Conservation (phyloP, 2,888 invertebrate species). For the Mesorhabditis belari region DNA sequence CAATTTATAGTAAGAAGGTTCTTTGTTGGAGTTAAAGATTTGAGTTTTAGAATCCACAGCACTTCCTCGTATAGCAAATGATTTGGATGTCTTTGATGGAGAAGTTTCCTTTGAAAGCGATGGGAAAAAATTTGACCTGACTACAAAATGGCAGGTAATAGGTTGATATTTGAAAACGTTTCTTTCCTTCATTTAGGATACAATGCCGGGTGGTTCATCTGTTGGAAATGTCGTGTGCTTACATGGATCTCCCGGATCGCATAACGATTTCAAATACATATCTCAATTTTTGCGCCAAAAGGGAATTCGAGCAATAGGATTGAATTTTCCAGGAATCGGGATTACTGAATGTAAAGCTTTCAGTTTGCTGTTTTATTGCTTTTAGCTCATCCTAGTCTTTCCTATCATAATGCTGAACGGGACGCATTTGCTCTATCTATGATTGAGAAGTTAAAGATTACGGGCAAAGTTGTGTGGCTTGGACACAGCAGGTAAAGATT, state of each 20-base stretch:
- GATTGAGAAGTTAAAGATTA: neutral
- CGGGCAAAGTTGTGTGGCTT: neutral
- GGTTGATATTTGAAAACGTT: neutral
- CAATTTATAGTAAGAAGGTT: too few species aligned
- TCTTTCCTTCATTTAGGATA: conserved; percentile 18
- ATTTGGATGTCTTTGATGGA: neutral
- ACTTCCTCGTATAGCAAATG: neutral
- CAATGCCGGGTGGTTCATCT: conserved; percentile 16
- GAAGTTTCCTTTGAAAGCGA: neutral
- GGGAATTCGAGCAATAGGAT: conserved; percentile 26
- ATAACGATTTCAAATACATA: conserved; percentile 36
- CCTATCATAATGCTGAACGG: conserved; percentile 5
- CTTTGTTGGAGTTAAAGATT: too few species aligned
- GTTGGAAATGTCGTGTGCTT: conserved; percentile 27
- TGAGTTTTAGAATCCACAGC: neutral
- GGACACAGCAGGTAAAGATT: neutral
- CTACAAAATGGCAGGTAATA: neutral
- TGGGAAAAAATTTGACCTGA: neutral
- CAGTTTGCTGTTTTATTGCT: neutral
- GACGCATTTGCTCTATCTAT: conserved; percentile 4
- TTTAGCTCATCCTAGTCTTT: conserved; percentile 4
- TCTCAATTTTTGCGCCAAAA: conserved; percentile 13
- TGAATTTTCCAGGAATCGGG: conserved; percentile 36
- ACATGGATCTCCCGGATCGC: conserved; percentile 36
- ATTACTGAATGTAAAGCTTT: conserved; percentile 8